A percentile compares a stretch with the other conserved stretches of the same genome.
Conservation (phyloP, 2,113 vertebrate genomes). For the Barnardius zonarius region DNA sequence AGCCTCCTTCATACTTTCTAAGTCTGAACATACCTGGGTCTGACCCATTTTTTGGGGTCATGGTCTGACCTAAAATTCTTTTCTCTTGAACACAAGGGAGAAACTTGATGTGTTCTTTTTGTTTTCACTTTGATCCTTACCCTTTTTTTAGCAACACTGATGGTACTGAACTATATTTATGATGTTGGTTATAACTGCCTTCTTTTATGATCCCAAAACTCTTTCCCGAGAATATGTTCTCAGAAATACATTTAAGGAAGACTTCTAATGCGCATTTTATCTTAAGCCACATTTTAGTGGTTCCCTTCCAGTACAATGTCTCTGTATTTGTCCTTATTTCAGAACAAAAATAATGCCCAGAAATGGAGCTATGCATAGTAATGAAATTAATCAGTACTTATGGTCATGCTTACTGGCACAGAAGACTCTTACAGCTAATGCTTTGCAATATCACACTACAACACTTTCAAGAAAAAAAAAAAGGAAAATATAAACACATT, state of each 20-base stretch:
- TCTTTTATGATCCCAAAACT: not conserved
- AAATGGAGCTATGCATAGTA: not conserved
- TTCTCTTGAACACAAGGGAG: not conserved
- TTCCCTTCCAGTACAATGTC: not conserved
- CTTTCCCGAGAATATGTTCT: not conserved
- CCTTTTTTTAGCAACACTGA: not conserved
- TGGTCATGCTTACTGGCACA: not conserved
- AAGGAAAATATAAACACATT: not conserved
- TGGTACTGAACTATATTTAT: not conserved
- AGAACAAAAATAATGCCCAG: not conserved
- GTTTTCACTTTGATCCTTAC: not conserved
- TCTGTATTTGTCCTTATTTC: not conserved
- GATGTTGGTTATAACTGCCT: not conserved
- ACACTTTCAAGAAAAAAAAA: not conserved
- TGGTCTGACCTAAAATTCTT: not conserved
- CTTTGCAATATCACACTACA: not conserved
- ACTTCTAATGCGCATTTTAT: not conserved
- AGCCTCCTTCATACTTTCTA: not conserved
- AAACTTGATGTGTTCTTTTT: not conserved
- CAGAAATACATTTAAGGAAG: not conserved
- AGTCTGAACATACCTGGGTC: not conserved
- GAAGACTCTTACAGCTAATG: not conserved
- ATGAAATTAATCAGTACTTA: not conserved
- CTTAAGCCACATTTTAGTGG: not conserved
- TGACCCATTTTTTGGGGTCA: not conserved